Evolutionary conservation across 2,797 vertebrate species (phyloP).

Genomic region (Pteronotus mesoamericanus): DNA sequence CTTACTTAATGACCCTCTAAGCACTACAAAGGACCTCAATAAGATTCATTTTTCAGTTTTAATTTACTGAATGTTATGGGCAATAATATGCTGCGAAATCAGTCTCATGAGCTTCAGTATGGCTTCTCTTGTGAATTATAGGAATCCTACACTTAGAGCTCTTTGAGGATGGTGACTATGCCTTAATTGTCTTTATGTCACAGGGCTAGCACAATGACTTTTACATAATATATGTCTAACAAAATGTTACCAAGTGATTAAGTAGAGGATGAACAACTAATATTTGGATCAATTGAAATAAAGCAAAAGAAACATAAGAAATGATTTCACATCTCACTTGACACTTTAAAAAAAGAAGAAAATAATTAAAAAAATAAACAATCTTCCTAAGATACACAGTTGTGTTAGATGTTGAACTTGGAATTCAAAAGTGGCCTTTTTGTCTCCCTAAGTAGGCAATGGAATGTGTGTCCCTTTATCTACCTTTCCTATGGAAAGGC

Average conservation of each 20-base stretch:
- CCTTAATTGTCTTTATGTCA: neutral
- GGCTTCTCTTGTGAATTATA: neutral
- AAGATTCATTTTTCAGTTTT: neutral
- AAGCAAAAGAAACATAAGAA: neutral
- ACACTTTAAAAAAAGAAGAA: neutral
- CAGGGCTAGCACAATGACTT: neutral
- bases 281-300: neutral
- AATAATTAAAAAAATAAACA: neutral
- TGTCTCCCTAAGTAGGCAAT: neutral
- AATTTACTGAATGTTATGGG: neutral
- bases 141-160: neutral
- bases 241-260: neutral
- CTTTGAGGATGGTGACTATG: neutral
- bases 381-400: neutral
- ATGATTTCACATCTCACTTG: neutral
- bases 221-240: neutral
- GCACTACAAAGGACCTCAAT: neutral
- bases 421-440: neutral
- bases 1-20: neutral
- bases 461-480: neutral
- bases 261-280: neutral
- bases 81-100: neutral
- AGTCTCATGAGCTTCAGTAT: neutral
- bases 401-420: neutral
- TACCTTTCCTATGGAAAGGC: neutral